Evolutionary conservation across 2,888 invertebrate genomes (phyloP), one percentile per base, ranked within the genome.

Genomic region (Villa cingulata): DNA sequence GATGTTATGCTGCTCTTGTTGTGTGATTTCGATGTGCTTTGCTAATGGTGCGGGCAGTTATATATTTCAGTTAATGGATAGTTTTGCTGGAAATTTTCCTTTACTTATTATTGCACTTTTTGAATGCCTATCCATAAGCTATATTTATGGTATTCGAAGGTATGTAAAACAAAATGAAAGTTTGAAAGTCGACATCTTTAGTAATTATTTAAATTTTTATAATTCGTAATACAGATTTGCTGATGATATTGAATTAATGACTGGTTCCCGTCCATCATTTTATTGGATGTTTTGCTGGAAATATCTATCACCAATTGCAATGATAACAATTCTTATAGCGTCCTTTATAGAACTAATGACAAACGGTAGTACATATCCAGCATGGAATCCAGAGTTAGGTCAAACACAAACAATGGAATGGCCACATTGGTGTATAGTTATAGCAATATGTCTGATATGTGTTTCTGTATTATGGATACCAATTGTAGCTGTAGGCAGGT

Each of bases 231-330:
- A n/a, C 61, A 89, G 89, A 70, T 92, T 92, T 64, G 86, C 89
- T 4, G 89, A 92, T 62, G 94, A 94, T 66, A 90, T 94, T 53
- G 89, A 94, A 68, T 74, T 89, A 68, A 95, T 95, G 94, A 92
- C 91, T 1, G 92, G 94, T 3, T 80, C 79, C 41, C 76, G 89
- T 20, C 91, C 92, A 0, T 84, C 85, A 1, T 72, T 86, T 32
- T 95, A 91, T 66, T 94, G 92, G 92, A 73, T 89, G 62, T 79
- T 91, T 56, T 94, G 91, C 68, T 95, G 94, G 94, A 89, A 92
- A 66, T 94, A 91, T 63, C 71, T 94, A 14, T 89, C 91, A 2
- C 94, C 94, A 0, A 62, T 83, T 49, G 89, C 90, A 1, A 91
- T 92, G 91, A 67, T 89, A 34, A 80, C 83, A 41, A 91, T 92